phyloP scores from a whole-genome alignment of 2,113 vertebrate species.

The Pteropus alecto region DNA sequence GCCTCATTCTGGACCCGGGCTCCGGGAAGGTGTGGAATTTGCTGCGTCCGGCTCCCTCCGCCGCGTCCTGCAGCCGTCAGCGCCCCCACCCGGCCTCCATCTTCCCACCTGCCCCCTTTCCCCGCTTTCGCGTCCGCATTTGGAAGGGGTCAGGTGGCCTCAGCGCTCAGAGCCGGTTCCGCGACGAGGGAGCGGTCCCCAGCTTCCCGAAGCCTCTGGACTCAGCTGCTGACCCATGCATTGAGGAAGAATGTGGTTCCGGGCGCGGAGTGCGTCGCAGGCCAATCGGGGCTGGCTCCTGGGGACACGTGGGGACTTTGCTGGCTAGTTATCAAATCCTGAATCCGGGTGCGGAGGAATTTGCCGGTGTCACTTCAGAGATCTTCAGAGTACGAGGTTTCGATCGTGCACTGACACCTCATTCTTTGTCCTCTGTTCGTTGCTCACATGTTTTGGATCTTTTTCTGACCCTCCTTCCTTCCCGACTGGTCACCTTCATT shows the following conservation, averaged over 20 bases:
- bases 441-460: background rate
- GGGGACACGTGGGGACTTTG: background rate
- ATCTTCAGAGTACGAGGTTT: background rate
- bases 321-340: background rate
- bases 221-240: background rate
- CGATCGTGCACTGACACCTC: background rate
- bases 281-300: background rate
- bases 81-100: background rate
- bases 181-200: background rate
- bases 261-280: background rate
- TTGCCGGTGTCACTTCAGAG: background rate
- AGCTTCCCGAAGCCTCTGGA: background rate
- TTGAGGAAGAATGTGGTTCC: background rate
- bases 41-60: background rate
- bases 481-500: background rate
- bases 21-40: background rate
- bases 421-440: background rate
- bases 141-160: background rate
- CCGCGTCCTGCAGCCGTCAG: background rate
- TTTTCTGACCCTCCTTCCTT: background rate
- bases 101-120: too few relatives aligned
- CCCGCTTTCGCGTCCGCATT: rapidly evolving
- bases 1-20: rapidly evolving
- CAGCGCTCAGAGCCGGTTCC: background rate
- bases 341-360: background rate